Base-by-base conservation (phyloP, 2,888 invertebrate species). In the Aphodius sticticus region DNA sequence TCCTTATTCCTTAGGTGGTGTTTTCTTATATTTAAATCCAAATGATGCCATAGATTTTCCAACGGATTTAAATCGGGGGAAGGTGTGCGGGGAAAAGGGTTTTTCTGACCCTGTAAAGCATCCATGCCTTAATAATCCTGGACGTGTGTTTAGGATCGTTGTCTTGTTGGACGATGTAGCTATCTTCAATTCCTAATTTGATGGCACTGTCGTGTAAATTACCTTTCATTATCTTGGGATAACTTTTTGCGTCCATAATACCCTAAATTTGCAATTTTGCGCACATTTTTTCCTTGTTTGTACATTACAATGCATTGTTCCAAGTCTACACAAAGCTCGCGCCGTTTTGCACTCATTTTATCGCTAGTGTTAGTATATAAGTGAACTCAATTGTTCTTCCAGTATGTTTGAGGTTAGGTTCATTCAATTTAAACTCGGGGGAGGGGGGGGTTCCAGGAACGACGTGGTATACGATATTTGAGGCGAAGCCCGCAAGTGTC, bases 81-180 rank as follows among this genome's bases (percentile, higher is more conserved):
- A 7, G 38, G 38, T 6, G 38, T 6, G 7, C 7, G 38, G 38
- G 38, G 38, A 38, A 38, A 7, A n/a, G n/a, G n/a, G n/a, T n/a
- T n/a, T n/a, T 38, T 38, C 38, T 38, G 6, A 71, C 71, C 9
- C 12, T 15, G 6, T 71, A 15, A 12, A 71, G 71, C 35, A 71
- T n/a, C 71, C 71, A 71, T 71, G 12, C 71, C 76, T 15, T 36
- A 38, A n/a, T 7, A n/a, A 76, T n/a, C 26, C 16, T n/a, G n/a
- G n/a, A n/a, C n/a, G n/a, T 36, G 14, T 76, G 76, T 6, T 76
- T 76, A 36, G 76, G 76, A 76, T 37, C 76, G 37, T 37, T 14
- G 14, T 76, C 37, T 15, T 76, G 76, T 37, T 76, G 76, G 15
- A 76, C 35, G 6, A 76, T 76, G 9, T 38, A 76, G n/a, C 5